Evolutionary conservation across 2,113 vertebrate genomes (phyloP).

Genomic region (Megaceryle maxima): DNA sequence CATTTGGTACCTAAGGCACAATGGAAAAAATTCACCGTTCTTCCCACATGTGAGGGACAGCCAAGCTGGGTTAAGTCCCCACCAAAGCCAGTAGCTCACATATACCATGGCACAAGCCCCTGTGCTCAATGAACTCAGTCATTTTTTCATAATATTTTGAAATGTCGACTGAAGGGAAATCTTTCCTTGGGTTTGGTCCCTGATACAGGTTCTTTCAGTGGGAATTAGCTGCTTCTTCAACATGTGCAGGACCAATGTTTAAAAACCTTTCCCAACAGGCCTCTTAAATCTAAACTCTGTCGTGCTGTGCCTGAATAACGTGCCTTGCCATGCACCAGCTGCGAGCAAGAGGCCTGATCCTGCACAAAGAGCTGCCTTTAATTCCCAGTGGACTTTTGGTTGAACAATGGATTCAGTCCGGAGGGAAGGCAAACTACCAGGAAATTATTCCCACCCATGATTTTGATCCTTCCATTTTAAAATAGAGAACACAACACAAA

Average conservation of each 20-base stretch:
- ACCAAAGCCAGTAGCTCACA: background rate
- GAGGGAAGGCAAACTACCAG: constrained; percentile 2
- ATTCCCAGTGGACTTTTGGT: background rate
- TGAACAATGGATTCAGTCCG: background rate
- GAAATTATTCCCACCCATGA: constrained; percentile 23
- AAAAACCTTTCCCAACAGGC: background rate
- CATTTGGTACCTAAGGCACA: rapidly evolving
- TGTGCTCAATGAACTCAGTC: background rate
- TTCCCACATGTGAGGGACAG: rapidly evolving
- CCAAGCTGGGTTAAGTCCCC: background rate
- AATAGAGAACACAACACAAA: background rate
- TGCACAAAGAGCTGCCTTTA: background rate
- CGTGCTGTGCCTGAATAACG: background rate
- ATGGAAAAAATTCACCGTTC: background rate
- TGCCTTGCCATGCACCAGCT: background rate
- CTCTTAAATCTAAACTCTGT: background rate
- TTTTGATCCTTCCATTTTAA: constrained; percentile 23
- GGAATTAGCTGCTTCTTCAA: background rate
- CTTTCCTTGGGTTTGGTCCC: background rate
- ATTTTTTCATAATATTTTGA: background rate
- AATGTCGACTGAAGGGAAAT: background rate
- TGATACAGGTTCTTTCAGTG: background rate
- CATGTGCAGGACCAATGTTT: rapidly evolving
- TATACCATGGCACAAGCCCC: background rate
- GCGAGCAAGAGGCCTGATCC: background rate